Evolutionary conservation across 2,113 vertebrate genomes (phyloP).

Genomic region (Uria lomvia): DNA sequence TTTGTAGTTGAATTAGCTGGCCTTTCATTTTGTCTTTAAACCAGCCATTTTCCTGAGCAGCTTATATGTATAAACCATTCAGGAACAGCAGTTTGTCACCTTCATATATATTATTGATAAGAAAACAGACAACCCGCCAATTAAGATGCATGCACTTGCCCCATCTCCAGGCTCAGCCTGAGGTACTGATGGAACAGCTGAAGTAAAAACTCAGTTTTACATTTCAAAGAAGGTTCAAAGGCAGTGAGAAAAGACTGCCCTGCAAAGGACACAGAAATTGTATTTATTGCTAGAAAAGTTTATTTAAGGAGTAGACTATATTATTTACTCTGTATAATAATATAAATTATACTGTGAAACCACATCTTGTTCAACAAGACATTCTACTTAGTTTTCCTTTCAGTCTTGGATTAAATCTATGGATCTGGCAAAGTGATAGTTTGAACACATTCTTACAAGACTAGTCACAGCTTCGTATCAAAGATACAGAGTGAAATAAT

Average conservation of each 20-base stretch:
- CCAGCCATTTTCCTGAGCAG: not conserved
- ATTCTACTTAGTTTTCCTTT: not conserved
- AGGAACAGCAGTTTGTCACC: not conserved
- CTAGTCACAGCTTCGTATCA: not conserved
- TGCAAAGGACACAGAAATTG: not conserved
- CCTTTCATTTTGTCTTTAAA: not conserved
- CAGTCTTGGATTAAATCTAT: not conserved
- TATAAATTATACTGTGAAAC: not conserved
- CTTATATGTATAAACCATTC: not conserved
- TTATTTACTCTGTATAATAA: not conserved
- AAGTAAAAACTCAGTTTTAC: slow-evolving; percentile 29
- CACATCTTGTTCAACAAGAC: not conserved
- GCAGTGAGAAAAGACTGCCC: not conserved
- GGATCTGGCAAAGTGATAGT: not conserved
- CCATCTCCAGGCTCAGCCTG: slow-evolving; percentile 7
- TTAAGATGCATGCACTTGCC: not conserved
- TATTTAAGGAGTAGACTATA: not conserved
- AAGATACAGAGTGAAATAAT: not conserved
- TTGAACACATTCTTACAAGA: not conserved
- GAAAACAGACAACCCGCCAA: not conserved
- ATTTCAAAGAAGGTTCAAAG: slow-evolving; percentile 56
- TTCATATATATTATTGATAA: slow-evolving; percentile 36
- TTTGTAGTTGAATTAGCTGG: not conserved
- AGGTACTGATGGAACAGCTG: not conserved
- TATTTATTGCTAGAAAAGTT: not conserved